Conservation (phyloP, 2,113 vertebrate species). For the Siphamia tubifer region DNA sequence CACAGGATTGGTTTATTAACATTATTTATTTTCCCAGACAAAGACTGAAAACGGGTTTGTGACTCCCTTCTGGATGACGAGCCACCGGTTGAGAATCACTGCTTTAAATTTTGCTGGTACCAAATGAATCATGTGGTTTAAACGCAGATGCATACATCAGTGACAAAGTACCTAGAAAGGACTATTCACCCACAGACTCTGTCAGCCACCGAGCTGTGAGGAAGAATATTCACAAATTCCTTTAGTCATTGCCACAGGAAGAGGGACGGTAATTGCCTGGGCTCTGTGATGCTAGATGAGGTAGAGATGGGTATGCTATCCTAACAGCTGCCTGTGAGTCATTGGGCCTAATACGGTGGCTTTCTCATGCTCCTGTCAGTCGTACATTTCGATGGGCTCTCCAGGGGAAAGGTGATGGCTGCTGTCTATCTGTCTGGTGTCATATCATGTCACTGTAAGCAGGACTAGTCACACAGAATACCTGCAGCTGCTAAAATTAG, state of each 20-base stretch:
- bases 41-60: too few species aligned
- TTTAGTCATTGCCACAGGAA: slow-evolving; percentile 41
- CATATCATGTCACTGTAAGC: slow-evolving; percentile 24
- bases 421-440: slow-evolving; percentile 19
- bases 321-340: slow-evolving; percentile 60
- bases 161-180: slow-evolving; percentile 27
- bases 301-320: slow-evolving; percentile 52
- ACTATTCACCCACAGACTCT: slow-evolving; percentile 13
- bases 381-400: slow-evolving; percentile 26
- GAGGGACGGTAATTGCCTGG: slow-evolving; percentile 59
- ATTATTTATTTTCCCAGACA: too few species aligned
- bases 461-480: not conserved
- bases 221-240: slow-evolving; percentile 32
- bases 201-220: slow-evolving; percentile 25
- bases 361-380: slow-evolving; percentile 51
- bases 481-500: not conserved
- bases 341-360: slow-evolving; percentile 42
- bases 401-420: slow-evolving; percentile 26
- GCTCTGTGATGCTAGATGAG: slow-evolving; percentile 40
- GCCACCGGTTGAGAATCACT: too few species aligned
- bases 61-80: too few species aligned
- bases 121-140: slow-evolving; percentile 33
- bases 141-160: slow-evolving; percentile 23
- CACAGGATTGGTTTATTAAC: too few species aligned
- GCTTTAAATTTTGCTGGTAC: not conserved